These are phyloP conservation scores for Pelochelys cantorii DNA, from an alignment of 2,797 vertebrate species.

Conservation along the genomic window DNA sequence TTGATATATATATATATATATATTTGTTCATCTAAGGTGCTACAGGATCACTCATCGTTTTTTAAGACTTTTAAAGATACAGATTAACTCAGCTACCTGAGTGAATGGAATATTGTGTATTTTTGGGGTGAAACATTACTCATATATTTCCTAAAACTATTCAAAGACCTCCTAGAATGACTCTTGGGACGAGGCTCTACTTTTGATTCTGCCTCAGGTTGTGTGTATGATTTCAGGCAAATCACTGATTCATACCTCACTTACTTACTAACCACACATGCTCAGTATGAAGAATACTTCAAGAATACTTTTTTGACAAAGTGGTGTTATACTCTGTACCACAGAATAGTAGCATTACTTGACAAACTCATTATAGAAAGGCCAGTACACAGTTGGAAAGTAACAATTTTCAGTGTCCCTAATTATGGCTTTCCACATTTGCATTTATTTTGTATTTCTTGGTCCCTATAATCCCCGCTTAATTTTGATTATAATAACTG, in stretches of 20 bases:
- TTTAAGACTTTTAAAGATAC: too few relatives aligned
- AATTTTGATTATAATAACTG: slow-evolving; percentile 51
- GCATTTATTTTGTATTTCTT: neutral
- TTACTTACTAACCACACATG: slow-evolving; percentile 55
- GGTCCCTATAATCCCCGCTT: neutral
- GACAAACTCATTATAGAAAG: slow-evolving; percentile 51
- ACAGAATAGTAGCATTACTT: slow-evolving; percentile 62
- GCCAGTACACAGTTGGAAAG: slow-evolving; percentile 33
- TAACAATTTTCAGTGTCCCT: slow-evolving; percentile 65
- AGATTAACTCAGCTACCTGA: too few relatives aligned
- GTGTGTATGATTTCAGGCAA: slow-evolving; percentile 60
- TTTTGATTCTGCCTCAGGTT: slow-evolving; percentile 57
- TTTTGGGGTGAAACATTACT: slow-evolving; percentile 53
- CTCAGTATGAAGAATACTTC: slow-evolving; percentile 73
- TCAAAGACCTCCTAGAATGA: slow-evolving; percentile 48
- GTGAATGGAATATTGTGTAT: slow-evolving; percentile 38
- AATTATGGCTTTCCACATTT: neutral
- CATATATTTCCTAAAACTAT: slow-evolving; percentile 48
- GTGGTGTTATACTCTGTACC: slow-evolving; percentile 21
- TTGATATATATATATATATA: too few relatives aligned
- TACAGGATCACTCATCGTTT: too few relatives aligned
- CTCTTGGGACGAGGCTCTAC: slow-evolving; percentile 2
- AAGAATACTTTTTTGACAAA: slow-evolving; percentile 38
- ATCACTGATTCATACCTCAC: slow-evolving; percentile 71
- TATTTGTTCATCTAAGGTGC: too few relatives aligned